A percentile compares a stretch with the other conserved stretches of the same genome.
These are phyloP conservation scores for Drosophila antonietae DNA, from an alignment of 2,888 invertebrate species.

Conservation along the genomic window DNA sequence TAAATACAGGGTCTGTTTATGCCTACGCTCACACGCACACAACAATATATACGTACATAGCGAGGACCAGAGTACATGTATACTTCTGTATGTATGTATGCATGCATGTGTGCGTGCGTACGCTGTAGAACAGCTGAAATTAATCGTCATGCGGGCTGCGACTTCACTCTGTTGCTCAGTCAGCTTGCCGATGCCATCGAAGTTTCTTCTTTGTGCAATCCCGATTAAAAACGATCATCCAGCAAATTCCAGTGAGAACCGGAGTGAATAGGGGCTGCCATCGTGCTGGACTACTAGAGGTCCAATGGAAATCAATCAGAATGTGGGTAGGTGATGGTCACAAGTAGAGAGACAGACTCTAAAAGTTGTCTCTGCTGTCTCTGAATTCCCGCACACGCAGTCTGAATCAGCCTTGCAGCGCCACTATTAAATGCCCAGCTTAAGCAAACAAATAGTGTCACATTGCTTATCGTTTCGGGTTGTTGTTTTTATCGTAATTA, in stretches of 20 bases:
- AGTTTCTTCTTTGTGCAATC: conserved; percentile 31
- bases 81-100: neutral
- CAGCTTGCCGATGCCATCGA: conserved; percentile 20
- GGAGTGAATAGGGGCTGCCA: conserved; percentile 22
- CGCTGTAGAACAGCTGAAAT: conserved; percentile 39
- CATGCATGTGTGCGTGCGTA: neutral
- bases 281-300: neutral
- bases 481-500: conserved; percentile 47
- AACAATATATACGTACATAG: neutral
- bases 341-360: conserved; percentile 5
- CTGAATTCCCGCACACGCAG: neutral
- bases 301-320: conserved; percentile 34
- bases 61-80: conserved; percentile 1
- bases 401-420: neutral
- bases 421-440: neutral
- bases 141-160: conserved; percentile 39
- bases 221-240: conserved; percentile 17
- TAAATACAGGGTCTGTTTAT: neutral
- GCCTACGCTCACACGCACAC: neutral
- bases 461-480: conserved; percentile 33
- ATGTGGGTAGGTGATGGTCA: conserved; percentile 44
- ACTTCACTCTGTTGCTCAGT: conserved; percentile 30
- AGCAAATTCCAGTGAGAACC: conserved; percentile 47
- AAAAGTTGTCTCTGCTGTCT: neutral
- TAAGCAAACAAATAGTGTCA: conserved; percentile 14